Evolutionary conservation across 2,797 vertebrate species (phyloP).

Genomic region (Xenops minutus): DNA sequence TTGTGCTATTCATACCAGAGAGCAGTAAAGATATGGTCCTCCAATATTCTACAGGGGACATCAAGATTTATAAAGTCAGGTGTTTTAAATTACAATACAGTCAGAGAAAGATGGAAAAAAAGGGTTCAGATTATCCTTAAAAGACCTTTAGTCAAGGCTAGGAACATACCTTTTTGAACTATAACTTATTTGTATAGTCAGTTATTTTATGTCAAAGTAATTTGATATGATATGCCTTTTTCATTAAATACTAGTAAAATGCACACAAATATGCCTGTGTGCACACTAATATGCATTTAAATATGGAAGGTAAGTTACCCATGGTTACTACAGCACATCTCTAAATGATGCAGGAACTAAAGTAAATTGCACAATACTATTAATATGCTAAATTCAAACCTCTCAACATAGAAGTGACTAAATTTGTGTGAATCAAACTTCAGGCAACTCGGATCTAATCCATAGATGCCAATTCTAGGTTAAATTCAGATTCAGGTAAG

Average conservation of each 20-base stretch:
- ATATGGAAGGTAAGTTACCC: neutral
- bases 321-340: neutral
- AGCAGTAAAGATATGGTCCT: neutral
- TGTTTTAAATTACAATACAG: neutral
- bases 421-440: neutral
- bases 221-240: neutral
- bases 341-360: neutral
- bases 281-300: neutral
- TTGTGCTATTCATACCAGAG: neutral
- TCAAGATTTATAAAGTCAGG: neutral
- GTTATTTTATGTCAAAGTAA: neutral
- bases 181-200: neutral
- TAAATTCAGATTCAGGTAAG: neutral
- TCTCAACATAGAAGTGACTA: neutral
- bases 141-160: neutral
- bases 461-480: neutral
- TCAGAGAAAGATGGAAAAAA: neutral
- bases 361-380: neutral
- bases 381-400: neutral
- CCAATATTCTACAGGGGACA: neutral
- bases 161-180: neutral
- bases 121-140: neutral
- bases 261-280: neutral
- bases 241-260: neutral
- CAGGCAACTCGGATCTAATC: neutral